Evolutionary conservation across 1,140 invertebrate genomes (phyloP), one percentile per base, ranked within the genome.

Genomic region (Drosophila rufa): DNA sequence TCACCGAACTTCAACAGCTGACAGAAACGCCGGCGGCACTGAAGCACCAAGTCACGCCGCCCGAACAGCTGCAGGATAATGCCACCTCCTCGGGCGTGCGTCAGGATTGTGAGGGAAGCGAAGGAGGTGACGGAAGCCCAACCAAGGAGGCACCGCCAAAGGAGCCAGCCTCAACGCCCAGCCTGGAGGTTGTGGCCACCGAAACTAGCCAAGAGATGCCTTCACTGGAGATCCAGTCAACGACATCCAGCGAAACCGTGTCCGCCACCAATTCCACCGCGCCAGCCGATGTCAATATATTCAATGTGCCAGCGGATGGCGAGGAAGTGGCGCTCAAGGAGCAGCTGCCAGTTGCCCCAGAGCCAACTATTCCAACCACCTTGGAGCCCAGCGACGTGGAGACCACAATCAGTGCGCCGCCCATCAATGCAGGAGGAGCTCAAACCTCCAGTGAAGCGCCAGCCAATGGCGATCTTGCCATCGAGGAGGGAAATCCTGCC

Each of bases 271-370:
- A 53, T 11, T 46, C 64, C 30, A 60, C 64, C 30, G 58, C 53
- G 19, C 77, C 82, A 7, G 71, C 83, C 14, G 92, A 93, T 75
- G 83, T 83, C 17, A 92, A 92, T 64, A 92, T 92, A 62, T 89
- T 91, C 48, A 90, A 93, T 75, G 82, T 78, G 45, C 78, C 81
- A 7, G 78, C 64, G 1, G 89, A 91, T 43, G 61, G 59, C 19
- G 66, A 70, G 51, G 81, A 91, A 73, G 64, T 57, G 19, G 53
- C 15, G 48, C 22, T 38, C 17, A 42, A 68, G 8, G 48, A 56
- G 9, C n/a, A 68, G 5, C 25, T 33, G 9, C 47, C 60, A 7
- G 14, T 45, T 4, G 4, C 58, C 19, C 30, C 42, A 11, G 47
- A 82, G 14, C 27, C 50, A 19, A 36, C 61, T 8, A 38, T 76